These are phyloP conservation scores for Nestor notabilis DNA, from an alignment of 2,113 vertebrate genomes.

Conservation along the genomic window DNA sequence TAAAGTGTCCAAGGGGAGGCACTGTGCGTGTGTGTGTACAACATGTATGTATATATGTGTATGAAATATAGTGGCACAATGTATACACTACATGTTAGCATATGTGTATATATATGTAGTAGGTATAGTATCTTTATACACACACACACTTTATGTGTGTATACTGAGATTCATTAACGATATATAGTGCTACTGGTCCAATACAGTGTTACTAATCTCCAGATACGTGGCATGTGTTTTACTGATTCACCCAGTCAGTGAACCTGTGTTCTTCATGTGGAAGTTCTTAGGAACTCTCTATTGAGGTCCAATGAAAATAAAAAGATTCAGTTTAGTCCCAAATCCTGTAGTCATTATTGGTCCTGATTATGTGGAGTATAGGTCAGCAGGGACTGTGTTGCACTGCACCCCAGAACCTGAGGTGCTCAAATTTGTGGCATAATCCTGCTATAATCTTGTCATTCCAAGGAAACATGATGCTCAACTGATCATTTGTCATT, in stretches of 20 bases:
- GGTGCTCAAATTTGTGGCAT: neutral
- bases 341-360: neutral
- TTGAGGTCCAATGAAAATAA: neutral
- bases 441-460: neutral
- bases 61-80: neutral
- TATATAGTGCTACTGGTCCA: neutral
- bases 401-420: neutral
- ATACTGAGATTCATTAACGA: neutral
- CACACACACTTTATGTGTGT: neutral
- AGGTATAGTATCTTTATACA: neutral
- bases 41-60: neutral
- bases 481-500: neutral
- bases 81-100: neutral
- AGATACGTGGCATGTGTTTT: accelerated
- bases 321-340: neutral
- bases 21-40: neutral
- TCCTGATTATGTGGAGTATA: neutral
- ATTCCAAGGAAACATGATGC: neutral
- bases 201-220: neutral
- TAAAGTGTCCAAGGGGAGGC: neutral
- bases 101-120: neutral
- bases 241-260: neutral
- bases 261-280: neutral
- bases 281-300: neutral
- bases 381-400: neutral